phyloP scores from a whole-genome alignment of 2,888 invertebrate species.

The Drosophila infuscata region DNA sequence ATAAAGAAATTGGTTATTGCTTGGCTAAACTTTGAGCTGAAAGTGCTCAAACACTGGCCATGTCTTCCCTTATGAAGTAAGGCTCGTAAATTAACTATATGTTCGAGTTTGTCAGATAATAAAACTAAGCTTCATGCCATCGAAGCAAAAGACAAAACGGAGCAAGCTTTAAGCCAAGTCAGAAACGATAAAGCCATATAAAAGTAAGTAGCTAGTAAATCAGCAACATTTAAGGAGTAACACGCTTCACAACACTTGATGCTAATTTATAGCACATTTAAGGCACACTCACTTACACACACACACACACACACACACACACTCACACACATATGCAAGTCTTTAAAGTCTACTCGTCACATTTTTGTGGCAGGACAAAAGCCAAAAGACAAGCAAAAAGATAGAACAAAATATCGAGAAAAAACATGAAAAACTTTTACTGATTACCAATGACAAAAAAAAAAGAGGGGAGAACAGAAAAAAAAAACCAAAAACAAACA shows the following conservation, averaged over 20 bases:
- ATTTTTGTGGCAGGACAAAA: conserved; percentile 20
- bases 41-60: not conserved
- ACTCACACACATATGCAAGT: conserved; percentile 2
- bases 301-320: conserved; percentile 9
- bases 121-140: conserved; percentile 33
- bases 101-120: conserved; percentile 34
- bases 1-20: conserved; percentile 1
- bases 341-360: conserved; percentile 12
- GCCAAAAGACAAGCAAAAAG: conserved; percentile 1
- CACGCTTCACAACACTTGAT: conserved; percentile 60
- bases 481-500: conserved; percentile 5
- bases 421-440: conserved; percentile 19
- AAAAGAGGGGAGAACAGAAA: not conserved
- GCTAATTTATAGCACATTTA: conserved; percentile 65
- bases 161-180: conserved; percentile 12
- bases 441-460: conserved; percentile 42
- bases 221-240: conserved; percentile 45
- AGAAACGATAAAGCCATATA: conserved; percentile 35
- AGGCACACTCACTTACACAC: conserved; percentile 10
- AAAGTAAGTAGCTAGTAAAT: conserved; percentile 38
- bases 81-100: conserved; percentile 35
- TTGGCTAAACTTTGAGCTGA: not conserved
- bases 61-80: conserved; percentile 16
- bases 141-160: conserved; percentile 15
- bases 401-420: not conserved